Conservation (phyloP, 2,797 vertebrate genomes). For the Cryptoblepharus egeriae region DNA sequence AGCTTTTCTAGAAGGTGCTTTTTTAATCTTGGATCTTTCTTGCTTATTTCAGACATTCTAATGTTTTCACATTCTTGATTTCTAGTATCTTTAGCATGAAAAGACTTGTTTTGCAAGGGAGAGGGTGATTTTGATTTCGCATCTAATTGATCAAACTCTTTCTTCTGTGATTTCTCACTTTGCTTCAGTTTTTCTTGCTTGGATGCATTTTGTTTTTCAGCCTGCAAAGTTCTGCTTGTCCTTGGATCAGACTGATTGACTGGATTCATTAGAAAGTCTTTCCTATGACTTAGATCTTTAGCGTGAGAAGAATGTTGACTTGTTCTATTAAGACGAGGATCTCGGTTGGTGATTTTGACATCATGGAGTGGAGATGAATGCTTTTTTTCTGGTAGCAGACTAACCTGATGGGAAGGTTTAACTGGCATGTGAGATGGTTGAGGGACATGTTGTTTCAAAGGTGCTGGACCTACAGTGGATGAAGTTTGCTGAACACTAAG, state of each 20-base stretch:
- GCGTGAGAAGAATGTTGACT: conserved; percentile 75
- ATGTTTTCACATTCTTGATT: conserved; percentile 77
- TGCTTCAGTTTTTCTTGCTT: conserved; percentile 84
- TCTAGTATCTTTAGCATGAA: conserved; percentile 79
- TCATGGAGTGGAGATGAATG: conserved; percentile 79
- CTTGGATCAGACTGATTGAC: conserved; percentile 78
- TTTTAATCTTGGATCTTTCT: conserved; percentile 91
- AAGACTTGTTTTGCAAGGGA: conserved; percentile 83
- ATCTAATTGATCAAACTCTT: conserved; percentile 79
- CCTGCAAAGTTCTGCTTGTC: conserved; percentile 68
- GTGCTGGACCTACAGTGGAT: conserved; percentile 73
- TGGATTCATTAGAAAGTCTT: conserved; percentile 74
- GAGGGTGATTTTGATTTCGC: conserved; percentile 87
- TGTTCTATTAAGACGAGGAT: conserved; percentile 90
- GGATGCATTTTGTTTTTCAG: conserved; percentile 77
- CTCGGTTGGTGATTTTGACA: conserved; percentile 85
- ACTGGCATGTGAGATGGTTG: conserved; percentile 66
- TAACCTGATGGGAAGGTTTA: conserved; percentile 75
- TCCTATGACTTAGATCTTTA: conserved; percentile 86
- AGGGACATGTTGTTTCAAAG: conserved; percentile 73
- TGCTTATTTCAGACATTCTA: conserved; percentile 81
- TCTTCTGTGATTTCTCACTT: conserved; percentile 82
- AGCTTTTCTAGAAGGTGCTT: conserved; percentile 88
- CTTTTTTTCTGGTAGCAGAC: conserved; percentile 75
- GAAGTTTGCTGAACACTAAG: conserved; percentile 82